phyloP scores from a whole-genome alignment of 2,888 invertebrate genomes.

The Temnothorax ravouxi region DNA sequence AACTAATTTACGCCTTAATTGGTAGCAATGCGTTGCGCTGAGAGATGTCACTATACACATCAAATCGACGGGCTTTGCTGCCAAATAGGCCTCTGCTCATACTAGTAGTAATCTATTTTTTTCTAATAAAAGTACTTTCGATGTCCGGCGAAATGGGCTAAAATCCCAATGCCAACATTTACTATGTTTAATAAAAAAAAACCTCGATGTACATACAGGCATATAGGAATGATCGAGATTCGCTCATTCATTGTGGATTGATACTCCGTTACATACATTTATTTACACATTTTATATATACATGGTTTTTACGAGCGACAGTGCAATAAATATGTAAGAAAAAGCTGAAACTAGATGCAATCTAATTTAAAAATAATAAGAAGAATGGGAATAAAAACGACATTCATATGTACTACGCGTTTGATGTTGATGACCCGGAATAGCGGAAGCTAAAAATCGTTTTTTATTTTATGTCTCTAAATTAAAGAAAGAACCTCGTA shows the following conservation, averaged over 20 bases:
- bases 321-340: not conserved
- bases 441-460: not conserved
- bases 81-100: too few species aligned
- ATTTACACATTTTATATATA: not conserved
- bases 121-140: too few species aligned
- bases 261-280: not conserved
- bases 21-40: not conserved
- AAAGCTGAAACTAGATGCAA: not conserved
- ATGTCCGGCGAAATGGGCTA: too few species aligned
- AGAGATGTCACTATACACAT: constrained; percentile 1
- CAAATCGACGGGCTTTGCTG: not conserved
- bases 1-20: not conserved
- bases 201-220: not conserved
- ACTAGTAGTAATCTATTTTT: too few species aligned
- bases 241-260: not conserved
- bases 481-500: not conserved
- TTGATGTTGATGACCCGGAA: not conserved
- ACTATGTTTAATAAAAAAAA: too few species aligned
- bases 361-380: not conserved
- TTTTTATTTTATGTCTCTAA: not conserved
- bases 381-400: not conserved
- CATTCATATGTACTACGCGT: not conserved
- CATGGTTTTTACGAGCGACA: not conserved
- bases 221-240: not conserved
- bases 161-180: too few species aligned